These are phyloP conservation scores for Zeugodacus cucurbitae DNA, from an alignment of 1,140 invertebrate genomes.

Conservation along the genomic window DNA sequence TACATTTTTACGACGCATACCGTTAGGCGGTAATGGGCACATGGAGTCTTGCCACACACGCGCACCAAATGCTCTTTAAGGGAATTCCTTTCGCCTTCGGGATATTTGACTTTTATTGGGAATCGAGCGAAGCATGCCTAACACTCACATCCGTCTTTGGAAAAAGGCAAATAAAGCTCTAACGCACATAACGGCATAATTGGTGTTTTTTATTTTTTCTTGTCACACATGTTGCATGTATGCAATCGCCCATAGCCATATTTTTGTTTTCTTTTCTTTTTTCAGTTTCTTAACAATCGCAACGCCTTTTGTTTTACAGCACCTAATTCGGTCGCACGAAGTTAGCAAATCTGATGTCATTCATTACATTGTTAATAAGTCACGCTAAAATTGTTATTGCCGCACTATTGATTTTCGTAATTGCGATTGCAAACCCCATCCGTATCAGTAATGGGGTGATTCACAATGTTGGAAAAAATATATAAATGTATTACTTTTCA, in stretches of 20 bases:
- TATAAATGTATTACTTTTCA: no score
- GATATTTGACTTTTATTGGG: neutral
- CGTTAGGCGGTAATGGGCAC: neutral
- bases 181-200: no score
- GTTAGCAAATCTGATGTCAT: neutral
- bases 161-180: neutral
- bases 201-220: neutral
- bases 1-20: neutral
- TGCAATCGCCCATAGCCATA: neutral
- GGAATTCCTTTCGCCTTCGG: neutral
- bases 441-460: neutral
- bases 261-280: neutral
- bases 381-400: neutral
- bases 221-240: no score
- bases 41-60: neutral
- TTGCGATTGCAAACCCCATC: no score
- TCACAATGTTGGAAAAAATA: neutral
- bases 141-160: neutral
- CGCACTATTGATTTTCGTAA: neutral
- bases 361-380: neutral
- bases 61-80: slow-evolving; percentile 2
- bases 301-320: neutral
- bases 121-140: neutral
- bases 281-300: neutral
- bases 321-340: neutral